Evolutionary conservation across 2,113 vertebrate genomes (phyloP), one percentile per base, ranked within the genome.

Genomic region (Anhinga anhinga): DNA sequence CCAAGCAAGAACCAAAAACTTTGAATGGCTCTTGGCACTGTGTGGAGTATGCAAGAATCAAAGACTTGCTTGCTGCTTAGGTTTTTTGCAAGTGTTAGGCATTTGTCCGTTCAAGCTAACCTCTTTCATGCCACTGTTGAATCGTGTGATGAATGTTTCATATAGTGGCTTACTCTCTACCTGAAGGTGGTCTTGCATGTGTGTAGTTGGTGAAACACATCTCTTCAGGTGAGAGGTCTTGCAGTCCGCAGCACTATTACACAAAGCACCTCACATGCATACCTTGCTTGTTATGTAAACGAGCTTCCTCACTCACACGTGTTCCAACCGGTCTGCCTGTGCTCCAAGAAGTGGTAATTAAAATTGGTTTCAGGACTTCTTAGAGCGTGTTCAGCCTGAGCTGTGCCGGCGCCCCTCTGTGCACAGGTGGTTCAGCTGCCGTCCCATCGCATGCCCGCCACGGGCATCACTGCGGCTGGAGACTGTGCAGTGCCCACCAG

Each of bases 371-470:
- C 49, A 88, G 80, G 79, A 74, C 85, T 61, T 65, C 52, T 71
- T 69, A 11, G 44, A 80, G 50, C 0, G 3, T 58, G 49, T 52
- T 76, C 71, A 86, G 82, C 55, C 49, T 1, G 0, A 25, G 1
- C 5, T 62, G 58, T 4, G 2, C 40, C 8, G 4, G 49, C 15
- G 14, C 30, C 67, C 23, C 40, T 66, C 8, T 1, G 9, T 20
- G 30, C 0, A 0, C 32, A 32, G 67, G 38, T 2, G 0, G 45
- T 44, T 66, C 62, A 15, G 50, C n/a, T 55, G 52, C 42, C 1
- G 2, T 32, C 38, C 47, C 4, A 1, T 42, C 0, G 0, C 4
- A 0, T 0, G 5, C 1, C 18, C 6, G 32, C 52, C n/a, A 15
- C n/a, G 0, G 0, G 22, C 17, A 1, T 7, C 1, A 22, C 79